These are phyloP conservation scores for Bembecia ichneumoniformis DNA, from an alignment of 2,888 invertebrate species.

Conservation along the genomic window DNA sequence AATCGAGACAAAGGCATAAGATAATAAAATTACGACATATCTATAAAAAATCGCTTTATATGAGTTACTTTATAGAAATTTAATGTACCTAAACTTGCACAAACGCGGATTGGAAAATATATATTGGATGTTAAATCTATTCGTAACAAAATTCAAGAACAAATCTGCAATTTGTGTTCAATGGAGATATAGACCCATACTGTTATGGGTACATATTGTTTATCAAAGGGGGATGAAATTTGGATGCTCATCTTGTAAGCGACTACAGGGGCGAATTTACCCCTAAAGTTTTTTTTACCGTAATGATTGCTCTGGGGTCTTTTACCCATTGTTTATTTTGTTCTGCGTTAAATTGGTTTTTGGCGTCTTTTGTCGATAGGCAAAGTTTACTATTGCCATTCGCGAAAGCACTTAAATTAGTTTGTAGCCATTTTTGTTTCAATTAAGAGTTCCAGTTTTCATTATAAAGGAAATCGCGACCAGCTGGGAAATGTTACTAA, in stretches of 20 bases:
- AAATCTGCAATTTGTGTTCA: neutral
- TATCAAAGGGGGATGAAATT: conserved; percentile 32
- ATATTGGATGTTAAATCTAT: neutral
- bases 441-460: neutral
- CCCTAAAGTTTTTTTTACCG: conserved; percentile 39
- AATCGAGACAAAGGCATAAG: no score
- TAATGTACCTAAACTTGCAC: no score
- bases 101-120: no score
- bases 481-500: neutral
- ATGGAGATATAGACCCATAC: neutral
- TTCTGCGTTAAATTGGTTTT: conserved; percentile 2
- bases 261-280: conserved; percentile 20
- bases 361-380: neutral
- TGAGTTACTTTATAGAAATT: no score
- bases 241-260: conserved; percentile 43
- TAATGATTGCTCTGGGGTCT: conserved; percentile 46
- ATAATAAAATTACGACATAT: no score
- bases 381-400: neutral
- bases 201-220: conserved; percentile 6
- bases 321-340: conserved; percentile 48
- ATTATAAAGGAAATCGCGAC: neutral
- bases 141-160: neutral
- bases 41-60: no score
- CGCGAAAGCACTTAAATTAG: neutral
- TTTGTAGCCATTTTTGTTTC: neutral